Evolutionary conservation across 92 coral and sea anemone species (phyloP).

Genomic region (Epizoanthus stellaris): DNA sequence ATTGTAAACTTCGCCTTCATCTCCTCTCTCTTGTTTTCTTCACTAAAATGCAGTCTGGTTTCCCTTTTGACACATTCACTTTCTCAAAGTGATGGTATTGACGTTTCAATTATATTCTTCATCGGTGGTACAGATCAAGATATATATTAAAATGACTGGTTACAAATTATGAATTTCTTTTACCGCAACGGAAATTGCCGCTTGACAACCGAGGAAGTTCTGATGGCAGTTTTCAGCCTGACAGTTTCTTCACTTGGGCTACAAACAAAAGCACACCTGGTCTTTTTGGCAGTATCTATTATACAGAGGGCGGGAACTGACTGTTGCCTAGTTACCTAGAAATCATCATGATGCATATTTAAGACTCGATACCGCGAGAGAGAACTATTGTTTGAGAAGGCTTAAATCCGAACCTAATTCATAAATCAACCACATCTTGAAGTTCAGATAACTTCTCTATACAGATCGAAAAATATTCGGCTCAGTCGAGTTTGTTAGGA

Average conservation of each 20-base stretch:
- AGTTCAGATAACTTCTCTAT: no score
- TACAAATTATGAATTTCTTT: slow-evolving; percentile 7
- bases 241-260: neutral
- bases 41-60: neutral
- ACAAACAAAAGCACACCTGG: slow-evolving; percentile 27
- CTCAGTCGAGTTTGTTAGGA: no score
- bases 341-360: neutral
- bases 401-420: no score
- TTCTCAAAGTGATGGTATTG: neutral
- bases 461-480: no score
- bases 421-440: no score
- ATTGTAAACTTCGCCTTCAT: neutral
- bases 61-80: neutral
- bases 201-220: slow-evolving; percentile 3
- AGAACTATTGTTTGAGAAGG: no score
- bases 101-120: neutral
- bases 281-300: neutral
- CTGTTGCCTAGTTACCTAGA: neutral
- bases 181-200: neutral
- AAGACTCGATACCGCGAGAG: no score
- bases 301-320: slow-evolving; percentile 7
- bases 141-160: neutral
- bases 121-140: neutral
- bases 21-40: neutral
- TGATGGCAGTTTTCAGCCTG: neutral